Evolutionary conservation across 2,888 invertebrate species (phyloP).

Genomic region (Eueremaeus valkanovi): DNA sequence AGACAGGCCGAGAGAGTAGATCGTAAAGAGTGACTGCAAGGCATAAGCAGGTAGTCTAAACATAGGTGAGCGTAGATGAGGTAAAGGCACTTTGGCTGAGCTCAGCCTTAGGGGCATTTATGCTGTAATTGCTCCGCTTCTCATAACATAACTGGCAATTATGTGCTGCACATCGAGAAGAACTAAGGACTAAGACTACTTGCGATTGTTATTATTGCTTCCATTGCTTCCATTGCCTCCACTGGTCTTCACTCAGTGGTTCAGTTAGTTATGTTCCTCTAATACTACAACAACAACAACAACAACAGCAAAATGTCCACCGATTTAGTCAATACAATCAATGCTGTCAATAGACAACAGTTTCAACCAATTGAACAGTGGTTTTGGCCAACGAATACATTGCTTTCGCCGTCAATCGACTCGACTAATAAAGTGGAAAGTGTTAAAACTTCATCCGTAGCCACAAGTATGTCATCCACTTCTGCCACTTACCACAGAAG

Average conservation of each 20-base stretch:
- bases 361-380: constrained; percentile 11
- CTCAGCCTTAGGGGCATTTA: constrained; percentile 17
- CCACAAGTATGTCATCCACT: background rate
- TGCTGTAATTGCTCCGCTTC: constrained; percentile 30
- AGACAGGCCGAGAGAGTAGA: constrained; percentile 24
- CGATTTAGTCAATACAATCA: background rate
- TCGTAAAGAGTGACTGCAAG: constrained; percentile 23
- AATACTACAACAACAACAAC: too few relatives aligned
- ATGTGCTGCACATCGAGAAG: background rate
- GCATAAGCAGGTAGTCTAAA: background rate
- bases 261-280: too few relatives aligned
- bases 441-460: background rate
- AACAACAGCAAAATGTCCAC: constrained; percentile 26
- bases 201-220: constrained; percentile 33
- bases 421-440: background rate
- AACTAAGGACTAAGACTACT: background rate
- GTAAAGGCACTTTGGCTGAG: constrained; percentile 35
- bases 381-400: constrained; percentile 18
- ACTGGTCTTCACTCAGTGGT: background rate
- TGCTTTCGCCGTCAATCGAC: background rate
- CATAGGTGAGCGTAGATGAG: background rate
- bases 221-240: background rate
- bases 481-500: constrained; percentile 1
- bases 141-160: constrained; percentile 36
- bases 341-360: background rate